phyloP scores from a whole-genome alignment of 2,113 vertebrate genomes.

The Psilopogon haemacephalus region DNA sequence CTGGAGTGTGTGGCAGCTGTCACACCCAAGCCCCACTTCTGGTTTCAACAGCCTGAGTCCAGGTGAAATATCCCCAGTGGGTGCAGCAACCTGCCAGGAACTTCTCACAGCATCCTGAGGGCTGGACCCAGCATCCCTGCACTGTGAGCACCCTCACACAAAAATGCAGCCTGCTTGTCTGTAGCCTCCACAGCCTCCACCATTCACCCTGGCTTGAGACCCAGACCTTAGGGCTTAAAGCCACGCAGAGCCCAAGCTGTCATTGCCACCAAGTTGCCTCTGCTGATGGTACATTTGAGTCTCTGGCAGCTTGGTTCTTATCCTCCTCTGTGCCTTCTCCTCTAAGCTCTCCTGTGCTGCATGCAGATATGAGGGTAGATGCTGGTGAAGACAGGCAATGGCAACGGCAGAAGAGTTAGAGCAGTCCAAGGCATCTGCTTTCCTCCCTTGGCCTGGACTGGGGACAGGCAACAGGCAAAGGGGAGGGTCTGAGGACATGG shows the following conservation, averaged over 20 bases:
- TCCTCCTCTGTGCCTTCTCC: background rate
- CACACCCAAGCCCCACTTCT: background rate
- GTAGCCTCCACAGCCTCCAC: background rate
- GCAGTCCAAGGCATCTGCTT: background rate
- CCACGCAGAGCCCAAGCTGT: background rate
- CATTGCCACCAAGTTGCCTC: background rate
- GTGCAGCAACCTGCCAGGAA: background rate
- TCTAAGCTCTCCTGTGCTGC: background rate
- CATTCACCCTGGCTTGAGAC: background rate
- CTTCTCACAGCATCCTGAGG: background rate
- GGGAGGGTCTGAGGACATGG: background rate
- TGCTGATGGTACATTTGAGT: background rate
- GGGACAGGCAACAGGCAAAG: background rate
- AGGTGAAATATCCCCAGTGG: background rate
- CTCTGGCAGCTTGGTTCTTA: background rate
- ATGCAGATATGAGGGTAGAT: fast-evolving
- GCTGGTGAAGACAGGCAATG: background rate
- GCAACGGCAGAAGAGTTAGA: background rate
- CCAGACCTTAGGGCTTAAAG: background rate
- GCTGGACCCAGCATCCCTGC: background rate
- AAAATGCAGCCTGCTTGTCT: background rate
- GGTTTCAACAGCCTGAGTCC: constrained; percentile 5
- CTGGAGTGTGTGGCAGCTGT: background rate
- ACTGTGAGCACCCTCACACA: background rate
- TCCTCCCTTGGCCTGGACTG: background rate